A percentile compares a stretch with the other conserved stretches of the same genome.
Conservation (phyloP, 92 coral and sea anemone species). For the Diadumene lineata region DNA sequence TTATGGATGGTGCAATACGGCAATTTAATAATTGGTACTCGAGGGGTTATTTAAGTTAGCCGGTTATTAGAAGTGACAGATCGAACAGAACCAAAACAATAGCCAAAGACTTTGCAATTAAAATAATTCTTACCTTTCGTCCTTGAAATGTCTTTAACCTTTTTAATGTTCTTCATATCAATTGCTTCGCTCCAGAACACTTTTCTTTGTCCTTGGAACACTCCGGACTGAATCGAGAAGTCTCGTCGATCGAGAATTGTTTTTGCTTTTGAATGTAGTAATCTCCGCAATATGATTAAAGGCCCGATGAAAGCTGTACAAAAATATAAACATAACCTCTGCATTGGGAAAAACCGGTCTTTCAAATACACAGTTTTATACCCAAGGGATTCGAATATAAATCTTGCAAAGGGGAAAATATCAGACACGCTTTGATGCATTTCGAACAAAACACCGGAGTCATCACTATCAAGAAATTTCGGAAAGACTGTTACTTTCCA, state of each 20-base stretch:
- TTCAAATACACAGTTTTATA: constrained; percentile 79
- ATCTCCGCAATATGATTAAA: constrained; percentile 50
- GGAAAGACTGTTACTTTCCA: constrained; percentile 75
- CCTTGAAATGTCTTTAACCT: constrained; percentile 79
- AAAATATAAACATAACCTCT: constrained; percentile 55
- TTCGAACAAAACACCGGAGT: constrained; percentile 69
- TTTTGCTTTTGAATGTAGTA: constrained; percentile 42
- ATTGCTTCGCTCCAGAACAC: constrained; percentile 77
- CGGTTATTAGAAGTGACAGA: background rate
- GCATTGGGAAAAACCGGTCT: constrained; percentile 56
- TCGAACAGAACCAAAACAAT: background rate
- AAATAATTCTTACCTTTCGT: constrained; percentile 66
- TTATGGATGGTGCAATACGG: too few species aligned
- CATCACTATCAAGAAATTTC: constrained; percentile 46
- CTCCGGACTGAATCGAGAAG: background rate
- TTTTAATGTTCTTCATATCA: constrained; percentile 69
- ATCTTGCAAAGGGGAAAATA: constrained; percentile 48
- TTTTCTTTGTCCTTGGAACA: constrained; percentile 15
- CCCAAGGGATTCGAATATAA: constrained; percentile 75
- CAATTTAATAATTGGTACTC: too few species aligned
- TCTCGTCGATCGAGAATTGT: constrained; percentile 17
- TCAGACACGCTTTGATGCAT: constrained; percentile 67
- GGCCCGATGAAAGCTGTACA: constrained; percentile 75
- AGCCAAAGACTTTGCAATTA: background rate
- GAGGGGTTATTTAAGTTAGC: background rate